These are phyloP conservation scores for Ahaetulla prasina DNA, from an alignment of 2,113 vertebrate species.

Conservation along the genomic window DNA sequence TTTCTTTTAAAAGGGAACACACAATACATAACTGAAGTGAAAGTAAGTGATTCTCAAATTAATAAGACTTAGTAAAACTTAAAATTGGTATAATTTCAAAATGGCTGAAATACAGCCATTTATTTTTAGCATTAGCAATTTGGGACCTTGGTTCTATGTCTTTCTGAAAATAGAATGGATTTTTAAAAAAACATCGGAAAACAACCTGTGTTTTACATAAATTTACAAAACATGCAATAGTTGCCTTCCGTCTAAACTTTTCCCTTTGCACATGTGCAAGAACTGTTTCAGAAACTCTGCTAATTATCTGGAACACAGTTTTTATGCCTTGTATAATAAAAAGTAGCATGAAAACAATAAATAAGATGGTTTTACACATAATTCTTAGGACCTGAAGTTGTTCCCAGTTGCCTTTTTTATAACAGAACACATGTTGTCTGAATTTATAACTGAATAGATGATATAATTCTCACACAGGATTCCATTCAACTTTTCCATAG, in stretches of 20 bases:
- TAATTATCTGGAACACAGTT: not conserved
- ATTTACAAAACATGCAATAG: not conserved
- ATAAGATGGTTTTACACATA: not conserved
- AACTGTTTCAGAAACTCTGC: not conserved
- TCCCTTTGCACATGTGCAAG: not conserved
- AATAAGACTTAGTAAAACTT: not conserved
- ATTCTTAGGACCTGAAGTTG: not conserved
- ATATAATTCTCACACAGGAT: constrained; percentile 8
- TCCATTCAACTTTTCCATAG: constrained; percentile 20
- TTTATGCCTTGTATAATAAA: not conserved
- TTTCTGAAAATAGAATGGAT: not conserved
- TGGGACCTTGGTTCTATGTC: not conserved
- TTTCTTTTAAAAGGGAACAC: not conserved
- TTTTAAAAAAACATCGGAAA: not conserved
- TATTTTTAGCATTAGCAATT: not conserved
- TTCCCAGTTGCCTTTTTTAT: not conserved
- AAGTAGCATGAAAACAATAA: not conserved
- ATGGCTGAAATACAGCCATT: not conserved
- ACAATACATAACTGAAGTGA: not conserved
- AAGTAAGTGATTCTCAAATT: not conserved
- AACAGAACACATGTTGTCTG: not conserved
- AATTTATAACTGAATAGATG: not conserved
- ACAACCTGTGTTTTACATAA: not conserved
- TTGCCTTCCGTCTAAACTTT: not conserved
- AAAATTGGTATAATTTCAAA: not conserved